These are phyloP conservation scores for Macrotus californicus DNA, from an alignment of 2,113 vertebrate species.

Conservation along the genomic window DNA sequence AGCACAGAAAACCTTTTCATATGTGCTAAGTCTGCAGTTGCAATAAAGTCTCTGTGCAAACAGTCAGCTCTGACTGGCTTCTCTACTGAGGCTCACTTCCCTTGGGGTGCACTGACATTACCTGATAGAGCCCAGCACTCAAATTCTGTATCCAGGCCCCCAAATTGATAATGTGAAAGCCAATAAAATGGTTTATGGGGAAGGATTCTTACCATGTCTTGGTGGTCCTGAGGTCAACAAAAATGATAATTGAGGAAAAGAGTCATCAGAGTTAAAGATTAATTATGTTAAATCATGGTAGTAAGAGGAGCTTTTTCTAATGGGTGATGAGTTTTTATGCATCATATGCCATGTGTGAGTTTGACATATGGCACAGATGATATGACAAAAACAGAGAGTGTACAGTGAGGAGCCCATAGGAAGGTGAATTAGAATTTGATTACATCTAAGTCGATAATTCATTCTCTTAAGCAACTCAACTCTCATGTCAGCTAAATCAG, in stretches of 20 bases:
- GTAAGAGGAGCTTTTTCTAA: neutral
- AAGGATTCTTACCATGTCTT: conserved; percentile 31
- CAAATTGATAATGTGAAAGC: conserved; percentile 55
- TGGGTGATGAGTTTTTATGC: neutral
- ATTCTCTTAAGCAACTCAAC: neutral
- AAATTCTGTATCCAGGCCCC: conserved; percentile 59
- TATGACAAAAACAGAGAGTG: neutral
- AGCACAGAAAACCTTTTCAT: conserved; percentile 86
- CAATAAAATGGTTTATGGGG: conserved; percentile 51
- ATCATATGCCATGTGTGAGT: neutral
- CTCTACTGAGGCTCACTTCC: conserved; percentile 67
- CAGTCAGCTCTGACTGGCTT: conserved; percentile 74
- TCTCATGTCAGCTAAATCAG: neutral
- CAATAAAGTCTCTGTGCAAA: conserved; percentile 78
- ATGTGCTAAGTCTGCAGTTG: conserved; percentile 79
- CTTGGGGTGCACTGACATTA: conserved; percentile 59
- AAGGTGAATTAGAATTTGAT: neutral
- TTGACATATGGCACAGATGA: neutral
- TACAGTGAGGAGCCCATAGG: neutral
- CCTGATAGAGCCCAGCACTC: conserved; percentile 55
- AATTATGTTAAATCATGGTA: neutral
- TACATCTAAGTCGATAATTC: neutral
- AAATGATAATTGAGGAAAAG: neutral
- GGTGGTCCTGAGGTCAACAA: neutral
- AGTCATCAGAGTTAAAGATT: neutral